Evolutionary conservation across 2,888 invertebrate genomes (phyloP), one percentile per base, ranked within the genome.

Genomic region (Clivina fossor): DNA sequence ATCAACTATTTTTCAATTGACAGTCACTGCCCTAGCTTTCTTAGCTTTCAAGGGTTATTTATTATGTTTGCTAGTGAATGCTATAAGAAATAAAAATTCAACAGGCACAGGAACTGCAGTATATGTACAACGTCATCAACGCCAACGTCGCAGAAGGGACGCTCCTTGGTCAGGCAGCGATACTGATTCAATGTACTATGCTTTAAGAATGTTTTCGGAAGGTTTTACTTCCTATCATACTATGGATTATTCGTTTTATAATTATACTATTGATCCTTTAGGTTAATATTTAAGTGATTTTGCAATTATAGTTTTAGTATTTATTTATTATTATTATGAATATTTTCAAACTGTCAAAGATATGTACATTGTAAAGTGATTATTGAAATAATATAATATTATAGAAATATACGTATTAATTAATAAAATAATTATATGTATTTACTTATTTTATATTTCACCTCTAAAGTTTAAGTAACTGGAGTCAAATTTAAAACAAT

Each of bases 41-140:
- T 72, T 91, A 4, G 91, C 91, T 0, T 92, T 92, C 65, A 91
- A 90, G 0, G 91, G 90, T 1, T 92, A 92, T 67, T 73, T 92
- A 15, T 69, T 91, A 1, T 88, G 89, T 64, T 74, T 91, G 40
- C 83, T 90, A 47, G 84, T 89, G 19, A 85, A 87, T 65, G 86
- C 88, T 0, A 80, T 90, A 48, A 85, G 83, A 66, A 79, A 81
- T 15, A 88, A 87, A 68, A 78, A 79, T 60, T 60, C 54, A 22
- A 54, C 46, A 13, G 11, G n/a, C n/a, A n/a, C n/a, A 9, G 33
- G 32, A 3, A 33, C 47, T 3, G 7, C 20, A 22, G 33, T 47
- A 1, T 33, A 33, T 2, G 5, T 33, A 5, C 53, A 4, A 16
- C 53, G 53, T 7, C 30, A 44, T n/a, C 44, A 40, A 1, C 30